phyloP scores from a whole-genome alignment of 1,140 invertebrate genomes.

The Zaprionus gabonicus region DNA sequence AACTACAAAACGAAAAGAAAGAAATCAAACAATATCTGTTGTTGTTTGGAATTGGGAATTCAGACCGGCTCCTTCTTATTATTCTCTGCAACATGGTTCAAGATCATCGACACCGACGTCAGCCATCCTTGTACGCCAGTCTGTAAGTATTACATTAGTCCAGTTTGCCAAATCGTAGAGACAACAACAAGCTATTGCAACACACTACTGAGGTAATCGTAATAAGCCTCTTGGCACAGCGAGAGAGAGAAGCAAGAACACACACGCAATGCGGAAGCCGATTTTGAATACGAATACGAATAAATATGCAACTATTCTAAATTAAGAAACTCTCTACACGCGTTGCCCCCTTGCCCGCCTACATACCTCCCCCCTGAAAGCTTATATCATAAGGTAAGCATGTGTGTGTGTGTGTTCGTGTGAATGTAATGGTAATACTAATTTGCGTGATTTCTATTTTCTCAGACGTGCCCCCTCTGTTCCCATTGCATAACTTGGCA shows the following conservation, averaged over 20 bases:
- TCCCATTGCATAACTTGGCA: constrained; percentile 61
- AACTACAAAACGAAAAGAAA: constrained; percentile 10
- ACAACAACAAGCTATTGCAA: constrained; percentile 5
- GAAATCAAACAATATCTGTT: neutral
- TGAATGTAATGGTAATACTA: constrained; percentile 13
- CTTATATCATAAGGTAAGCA: constrained; percentile 21
- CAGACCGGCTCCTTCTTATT: constrained; percentile 23
- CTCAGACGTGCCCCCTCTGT: constrained; percentile 45
- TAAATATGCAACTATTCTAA: constrained; percentile 37
- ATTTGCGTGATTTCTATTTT: constrained; percentile 59
- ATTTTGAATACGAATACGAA: constrained; percentile 1
- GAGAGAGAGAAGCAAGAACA: neutral
- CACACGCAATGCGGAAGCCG: constrained; percentile 33
- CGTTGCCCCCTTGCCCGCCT: neutral
- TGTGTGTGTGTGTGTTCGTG: neutral
- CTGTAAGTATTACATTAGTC: constrained; percentile 46
- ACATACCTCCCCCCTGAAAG: neutral
- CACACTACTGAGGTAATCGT: constrained; percentile 14
- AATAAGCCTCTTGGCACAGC: constrained; percentile 12
- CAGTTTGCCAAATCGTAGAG: neutral
- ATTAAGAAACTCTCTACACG: constrained; percentile 18
- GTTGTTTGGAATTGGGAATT: neutral
- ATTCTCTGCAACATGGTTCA: neutral
- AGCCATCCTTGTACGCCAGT: constrained; percentile 32
- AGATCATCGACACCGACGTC: constrained; percentile 23